Base-by-base conservation (phyloP, 2,888 invertebrate genomes). In the Athalia cordata region DNA sequence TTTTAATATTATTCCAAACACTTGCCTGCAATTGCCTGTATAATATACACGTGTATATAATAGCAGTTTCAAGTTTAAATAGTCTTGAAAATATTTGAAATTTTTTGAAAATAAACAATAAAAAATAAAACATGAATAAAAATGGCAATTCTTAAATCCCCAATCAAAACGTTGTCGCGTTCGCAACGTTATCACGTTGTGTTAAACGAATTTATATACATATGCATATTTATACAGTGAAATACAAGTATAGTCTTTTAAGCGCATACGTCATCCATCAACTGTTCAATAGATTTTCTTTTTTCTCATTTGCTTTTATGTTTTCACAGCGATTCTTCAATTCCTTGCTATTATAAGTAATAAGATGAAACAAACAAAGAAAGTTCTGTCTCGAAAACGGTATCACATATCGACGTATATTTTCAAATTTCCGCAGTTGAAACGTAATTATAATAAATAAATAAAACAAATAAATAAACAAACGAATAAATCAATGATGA, bases 141-240 rank as follows among this genome's bases (percentile, higher is more conserved):
- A 29, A 29, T 29, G 29, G 29, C 29, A 29, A 29, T 29, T 29
- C 2, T 29, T 2, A 29, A 29, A 29, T 29, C 29, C 29, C 29
- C 29, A 29, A 29, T 29, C 29, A 29, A 29, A 29, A 29, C 29
- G 29, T 1, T 76, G 67, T 76, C 67, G 74, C 52, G 1, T 29
- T 2, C 29, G 29, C 29, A 29, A 29, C 29, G 29, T 29, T 29
- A 29, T 29, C 29, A 29, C n/a, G 75, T 67, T 75, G 62, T 61
- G 75, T 67, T 75, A 64, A 57, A 75, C 66, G 64, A 45, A 75
- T 75, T 67, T 64, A 64, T 72, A 59, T 52, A 77, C 67, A 77
- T 66, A 66, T 57, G 68, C 61, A 57, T 57, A 15, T 66, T 59
- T 66, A 43, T 66, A 47, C 61, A 52, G 1, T n/a, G 47, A 66